Evolutionary conservation across 1,140 invertebrate genomes (phyloP).

Genomic region (Trichonephila inaurata): DNA sequence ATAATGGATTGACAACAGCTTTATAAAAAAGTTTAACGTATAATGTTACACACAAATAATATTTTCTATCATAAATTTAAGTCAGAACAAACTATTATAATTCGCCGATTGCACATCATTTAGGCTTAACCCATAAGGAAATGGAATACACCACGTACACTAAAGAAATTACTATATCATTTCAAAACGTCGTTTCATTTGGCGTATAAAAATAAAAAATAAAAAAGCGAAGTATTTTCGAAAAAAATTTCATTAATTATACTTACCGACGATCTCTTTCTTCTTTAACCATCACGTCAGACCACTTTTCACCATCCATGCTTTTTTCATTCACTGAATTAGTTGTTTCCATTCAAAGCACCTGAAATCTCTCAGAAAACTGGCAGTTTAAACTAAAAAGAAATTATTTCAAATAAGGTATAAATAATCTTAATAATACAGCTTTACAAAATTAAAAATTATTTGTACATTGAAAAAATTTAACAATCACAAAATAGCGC

Average conservation of each 20-base stretch:
- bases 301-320: slow-evolving; percentile 63
- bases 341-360: slow-evolving; percentile 42
- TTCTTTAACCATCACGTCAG: slow-evolving; percentile 50
- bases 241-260: neutral
- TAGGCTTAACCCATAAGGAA: too few species aligned
- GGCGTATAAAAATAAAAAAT: neutral
- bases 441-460: too few species aligned
- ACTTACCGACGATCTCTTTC: slow-evolving; percentile 60
- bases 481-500: too few species aligned
- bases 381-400: neutral
- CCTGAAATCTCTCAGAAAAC: neutral
- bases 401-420: too few species aligned
- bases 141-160: neutral
- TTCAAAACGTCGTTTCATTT: neutral
- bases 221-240: neutral
- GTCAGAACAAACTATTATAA: too few species aligned
- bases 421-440: too few species aligned
- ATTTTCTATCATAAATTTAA: too few species aligned
- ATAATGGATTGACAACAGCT: too few species aligned
- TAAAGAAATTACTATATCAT: neutral
- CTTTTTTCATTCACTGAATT: slow-evolving; percentile 37
- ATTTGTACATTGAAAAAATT: too few species aligned
- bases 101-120: too few species aligned
- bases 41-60: too few species aligned
- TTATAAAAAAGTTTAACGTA: too few species aligned